Base-by-base conservation (phyloP, 2,113 vertebrate genomes). In the Ptychochromis oligacanthus region DNA sequence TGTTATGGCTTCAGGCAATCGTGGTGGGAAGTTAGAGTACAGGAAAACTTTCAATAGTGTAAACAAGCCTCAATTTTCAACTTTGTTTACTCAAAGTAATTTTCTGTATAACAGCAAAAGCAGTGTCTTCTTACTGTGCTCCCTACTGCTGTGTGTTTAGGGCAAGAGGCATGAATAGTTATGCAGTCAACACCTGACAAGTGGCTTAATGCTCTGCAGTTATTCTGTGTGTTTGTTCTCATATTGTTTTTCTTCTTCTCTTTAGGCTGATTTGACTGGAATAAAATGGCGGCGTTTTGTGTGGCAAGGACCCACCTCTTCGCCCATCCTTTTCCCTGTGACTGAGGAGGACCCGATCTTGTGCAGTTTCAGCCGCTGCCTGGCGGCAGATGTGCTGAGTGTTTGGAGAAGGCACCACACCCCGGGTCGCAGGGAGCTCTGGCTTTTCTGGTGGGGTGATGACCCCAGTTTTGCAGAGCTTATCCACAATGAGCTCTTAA, bases 391-490 rank as follows among this genome's bases (percentile, higher is more conserved):
- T 67, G 97, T 99, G 82, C 95, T 99, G 91, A 98, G 98, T 18
- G 98, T 99, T 81, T 99, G 98, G 98, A 96, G 98, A 65, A 94
- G 98, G 81, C 98, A 99, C 95, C 97, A 98, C 95, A 96, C 96
- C 78, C 97, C 97, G 0, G 98, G 98, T 59, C 97, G 97, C 85
- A 95, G 98, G 83, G 98, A 99, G 91, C 96, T 99, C 64, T 99
- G 98, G 98, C 97, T 99, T 90, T 99, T 99, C 94, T 99, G 98
- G 98, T 99, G 98, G 98, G 98, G 98, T 55, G 98, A 99, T 80
- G 98, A 99, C 93, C 98, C 98, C 85, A 98, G 95, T 95, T 99
- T 99, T 86, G 96, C 97, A n/a, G 98, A 99, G 86, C 97, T 99
- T 80, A 99, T 99, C 94, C 98, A 99, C 87, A 98, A 98, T 88